These are phyloP conservation scores for Euproctis similis DNA, from an alignment of 2,888 invertebrate species.

Conservation along the genomic window DNA sequence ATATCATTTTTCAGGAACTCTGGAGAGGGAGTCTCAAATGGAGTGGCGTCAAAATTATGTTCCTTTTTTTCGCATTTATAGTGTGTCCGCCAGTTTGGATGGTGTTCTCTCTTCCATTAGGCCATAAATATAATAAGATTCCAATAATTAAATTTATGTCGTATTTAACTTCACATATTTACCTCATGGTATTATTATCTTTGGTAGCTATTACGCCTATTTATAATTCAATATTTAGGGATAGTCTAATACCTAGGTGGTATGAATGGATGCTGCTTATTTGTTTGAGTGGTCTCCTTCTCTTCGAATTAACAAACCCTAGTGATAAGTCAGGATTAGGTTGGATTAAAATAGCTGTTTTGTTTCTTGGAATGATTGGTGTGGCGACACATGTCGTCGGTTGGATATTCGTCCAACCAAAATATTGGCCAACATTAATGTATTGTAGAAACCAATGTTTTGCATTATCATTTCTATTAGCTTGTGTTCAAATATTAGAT, in stretches of 20 bases:
- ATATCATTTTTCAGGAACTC: conserved; percentile 85
- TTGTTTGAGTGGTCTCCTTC: conserved; percentile 94
- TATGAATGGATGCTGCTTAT: conserved; percentile 97
- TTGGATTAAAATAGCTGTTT: conserved; percentile 91
- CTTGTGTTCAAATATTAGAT: conserved; percentile 97
- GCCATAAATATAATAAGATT: conserved; percentile 97
- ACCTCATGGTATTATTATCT: conserved; percentile 94
- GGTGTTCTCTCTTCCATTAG: conserved; percentile 94
- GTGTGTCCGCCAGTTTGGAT: conserved; percentile 97
- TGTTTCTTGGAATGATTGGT: conserved; percentile 91
- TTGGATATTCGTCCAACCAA: conserved; percentile 79
- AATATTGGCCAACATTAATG: conserved; percentile 89
- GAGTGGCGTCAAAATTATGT: conserved; percentile 95
- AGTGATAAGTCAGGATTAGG: conserved; percentile 98
- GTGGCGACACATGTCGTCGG: conserved; percentile 92
- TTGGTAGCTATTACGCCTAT: conserved; percentile 93
- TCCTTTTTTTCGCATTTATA: conserved; percentile 94
- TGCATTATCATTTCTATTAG: conserved; percentile 94
- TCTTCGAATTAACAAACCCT: conserved; percentile 98
- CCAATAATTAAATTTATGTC: conserved; percentile 99
- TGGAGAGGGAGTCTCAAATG: conserved; percentile 98
- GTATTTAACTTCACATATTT: conserved; percentile 98
- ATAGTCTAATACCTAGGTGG: conserved; percentile 91
- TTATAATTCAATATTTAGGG: conserved; percentile 85
- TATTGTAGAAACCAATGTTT: conserved; percentile 98